Base-by-base conservation (phyloP, 2,888 invertebrate genomes). In the Arge pagana region DNA sequence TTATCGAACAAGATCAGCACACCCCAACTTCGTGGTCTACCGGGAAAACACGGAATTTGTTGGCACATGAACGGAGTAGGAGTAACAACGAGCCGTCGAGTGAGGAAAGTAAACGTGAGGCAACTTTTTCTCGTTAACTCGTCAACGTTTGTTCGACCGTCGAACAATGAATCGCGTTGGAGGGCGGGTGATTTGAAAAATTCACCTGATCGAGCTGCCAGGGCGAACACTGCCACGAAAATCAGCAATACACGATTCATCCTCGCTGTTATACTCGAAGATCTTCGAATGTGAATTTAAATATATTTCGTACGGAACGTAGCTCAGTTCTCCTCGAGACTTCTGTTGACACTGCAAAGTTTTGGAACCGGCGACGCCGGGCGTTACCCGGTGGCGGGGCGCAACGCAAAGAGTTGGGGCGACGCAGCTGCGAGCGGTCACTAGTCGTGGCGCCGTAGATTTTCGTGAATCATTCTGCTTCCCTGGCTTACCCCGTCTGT, bases 171-270 rank as follows among this genome's bases (percentile, higher is more conserved):
- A n/a, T n/a, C n/a, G n/a, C n/a, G n/a, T n/a, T n/a, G n/a, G n/a
- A n/a, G n/a, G n/a, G n/a, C n/a, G n/a, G n/a, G n/a, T n/a, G n/a
- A n/a, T n/a, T 13, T 37, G 41, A 30, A 8, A 31, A 31, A 39
- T 37, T 66, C 56, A 69, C 69, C 68, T 65, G 68, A 60, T 43
- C 58, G 49, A 41, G 61, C 56, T 15, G 58, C 58, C 30, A 57
- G 33, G 37, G 63, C 52, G 48, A 68, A 53, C 41, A 57, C 57
- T 42, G 59, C 50, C 11, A 35, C 40, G 33, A 50, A 37, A 6
- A 33, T 33, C 4, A 24, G 11, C 24, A 43, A 15, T 18, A 33
- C 35, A 24, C 50, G 50, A 35, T 43, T 35, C 50, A 50, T 50
- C 5, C 18, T 31, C 3, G n/a, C n/a, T 30, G n/a, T 7, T n/a